These are phyloP conservation scores for Catocala nupta DNA, from an alignment of 2,888 invertebrate genomes.

Conservation along the genomic window DNA sequence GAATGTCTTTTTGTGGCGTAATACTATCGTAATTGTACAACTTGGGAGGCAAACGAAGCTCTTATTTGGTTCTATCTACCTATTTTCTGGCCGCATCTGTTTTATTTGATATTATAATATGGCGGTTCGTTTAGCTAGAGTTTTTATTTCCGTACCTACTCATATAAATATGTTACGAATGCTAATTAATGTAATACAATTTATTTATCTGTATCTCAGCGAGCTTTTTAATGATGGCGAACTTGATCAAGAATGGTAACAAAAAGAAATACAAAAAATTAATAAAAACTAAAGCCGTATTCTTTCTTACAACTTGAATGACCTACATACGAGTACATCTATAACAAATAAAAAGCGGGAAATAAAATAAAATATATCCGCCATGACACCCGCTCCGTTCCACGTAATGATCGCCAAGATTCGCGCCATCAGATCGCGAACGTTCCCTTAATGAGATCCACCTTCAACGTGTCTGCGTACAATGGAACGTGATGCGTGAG, in stretches of 20 bases:
- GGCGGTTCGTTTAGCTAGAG: too few species aligned
- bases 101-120: background rate
- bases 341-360: constrained; percentile 20
- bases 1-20: constrained; percentile 44
- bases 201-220: too few species aligned
- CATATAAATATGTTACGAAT: too few species aligned
- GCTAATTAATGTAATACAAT: too few species aligned
- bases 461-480: constrained; percentile 80
- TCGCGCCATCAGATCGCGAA: constrained; percentile 82
- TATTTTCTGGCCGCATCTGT: background rate
- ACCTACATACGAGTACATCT: constrained; percentile 27
- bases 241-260: background rate
- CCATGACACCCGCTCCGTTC: constrained; percentile 65
- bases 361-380: constrained; percentile 38
- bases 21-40: constrained; percentile 38
- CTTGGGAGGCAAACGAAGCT: constrained; percentile 4
- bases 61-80: background rate
- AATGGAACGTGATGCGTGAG: constrained; percentile 82
- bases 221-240: too few species aligned
- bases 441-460: constrained; percentile 84
- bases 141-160: too few species aligned
- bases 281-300: background rate
- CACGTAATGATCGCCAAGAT: constrained; percentile 85
- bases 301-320: constrained; percentile 20
- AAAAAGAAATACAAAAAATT: constrained; percentile 2